phyloP scores from a whole-genome alignment of 2,113 vertebrate species.

The Ancistrus triradiatus region DNA sequence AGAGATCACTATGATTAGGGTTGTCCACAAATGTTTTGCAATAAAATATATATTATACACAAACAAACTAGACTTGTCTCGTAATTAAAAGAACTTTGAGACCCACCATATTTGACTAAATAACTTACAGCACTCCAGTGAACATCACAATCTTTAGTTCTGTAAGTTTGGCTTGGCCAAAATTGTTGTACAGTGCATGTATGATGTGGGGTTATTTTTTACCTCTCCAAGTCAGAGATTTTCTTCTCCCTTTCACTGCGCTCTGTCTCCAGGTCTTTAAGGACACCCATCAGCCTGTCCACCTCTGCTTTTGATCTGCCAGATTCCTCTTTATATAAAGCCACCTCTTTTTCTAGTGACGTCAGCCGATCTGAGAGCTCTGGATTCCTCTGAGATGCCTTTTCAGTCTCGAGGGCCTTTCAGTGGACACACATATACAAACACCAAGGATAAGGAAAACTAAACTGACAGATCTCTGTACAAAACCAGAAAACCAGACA shows the following conservation, averaged over 20 bases:
- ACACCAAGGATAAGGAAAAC: background rate
- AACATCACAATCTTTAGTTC: no score
- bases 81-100: no score
- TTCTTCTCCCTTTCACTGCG: slow-evolving; percentile 89
- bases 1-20: no score
- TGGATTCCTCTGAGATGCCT: slow-evolving; percentile 76
- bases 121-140: no score
- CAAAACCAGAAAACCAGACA: no score
- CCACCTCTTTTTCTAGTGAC: slow-evolving; percentile 88
- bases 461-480: no score
- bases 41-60: background rate
- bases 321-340: slow-evolving; percentile 86
- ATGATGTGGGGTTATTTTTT: slow-evolving; percentile 39
- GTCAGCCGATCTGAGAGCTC: slow-evolving; percentile 85
- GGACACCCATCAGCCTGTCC: slow-evolving; percentile 84
- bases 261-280: slow-evolving; percentile 86
- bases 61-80: background rate
- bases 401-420: slow-evolving; percentile 82
- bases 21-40: no score
- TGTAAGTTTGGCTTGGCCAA: no score
- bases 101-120: no score
- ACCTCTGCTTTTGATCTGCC: slow-evolving; percentile 87
- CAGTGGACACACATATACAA: slow-evolving; percentile 18
- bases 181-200: no score
- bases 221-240: slow-evolving; percentile 93